These are phyloP conservation scores for Tineola bisselliella DNA, from an alignment of 2,888 invertebrate species.

Conservation along the genomic window DNA sequence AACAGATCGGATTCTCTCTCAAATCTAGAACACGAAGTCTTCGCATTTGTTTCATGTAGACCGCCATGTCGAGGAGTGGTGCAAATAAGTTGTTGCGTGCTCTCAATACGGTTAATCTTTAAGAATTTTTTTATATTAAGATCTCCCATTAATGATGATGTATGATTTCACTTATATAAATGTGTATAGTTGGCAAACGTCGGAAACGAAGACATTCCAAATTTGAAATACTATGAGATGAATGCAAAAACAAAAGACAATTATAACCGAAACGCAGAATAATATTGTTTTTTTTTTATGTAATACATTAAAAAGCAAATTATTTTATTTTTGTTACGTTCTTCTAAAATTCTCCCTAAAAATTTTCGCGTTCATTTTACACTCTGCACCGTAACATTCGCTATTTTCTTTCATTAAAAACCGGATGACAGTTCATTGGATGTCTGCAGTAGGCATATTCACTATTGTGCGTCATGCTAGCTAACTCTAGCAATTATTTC, in stretches of 20 bases:
- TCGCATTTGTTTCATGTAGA: conserved; percentile 47
- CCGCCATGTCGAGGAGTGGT: conserved; percentile 44
- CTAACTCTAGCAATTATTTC: too few relatives aligned
- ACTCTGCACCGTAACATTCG: background rate
- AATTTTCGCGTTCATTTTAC: background rate
- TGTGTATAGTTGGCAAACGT: too few relatives aligned
- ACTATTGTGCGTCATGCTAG: background rate
- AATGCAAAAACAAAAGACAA: too few relatives aligned
- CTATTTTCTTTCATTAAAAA: background rate
- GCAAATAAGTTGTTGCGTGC: conserved; percentile 44
- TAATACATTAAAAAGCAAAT: too few relatives aligned
- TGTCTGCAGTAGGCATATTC: background rate
- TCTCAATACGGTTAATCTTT: conserved; percentile 44
- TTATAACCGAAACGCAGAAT: too few relatives aligned
- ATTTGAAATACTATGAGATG: too few relatives aligned
- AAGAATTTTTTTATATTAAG: background rate
- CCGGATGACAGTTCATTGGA: background rate
- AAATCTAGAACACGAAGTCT: conserved; percentile 41
- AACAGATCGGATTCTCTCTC: conserved; percentile 48
- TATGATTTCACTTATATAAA: too few relatives aligned
- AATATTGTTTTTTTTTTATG: too few relatives aligned
- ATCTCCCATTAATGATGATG: too few relatives aligned
- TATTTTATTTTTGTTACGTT: too few relatives aligned
- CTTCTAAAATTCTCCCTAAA: too few relatives aligned
- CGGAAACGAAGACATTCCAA: too few relatives aligned